Evolutionary conservation across 2,888 invertebrate genomes (phyloP), one percentile per base, ranked within the genome.

Genomic region (Chouioia cunea): DNA sequence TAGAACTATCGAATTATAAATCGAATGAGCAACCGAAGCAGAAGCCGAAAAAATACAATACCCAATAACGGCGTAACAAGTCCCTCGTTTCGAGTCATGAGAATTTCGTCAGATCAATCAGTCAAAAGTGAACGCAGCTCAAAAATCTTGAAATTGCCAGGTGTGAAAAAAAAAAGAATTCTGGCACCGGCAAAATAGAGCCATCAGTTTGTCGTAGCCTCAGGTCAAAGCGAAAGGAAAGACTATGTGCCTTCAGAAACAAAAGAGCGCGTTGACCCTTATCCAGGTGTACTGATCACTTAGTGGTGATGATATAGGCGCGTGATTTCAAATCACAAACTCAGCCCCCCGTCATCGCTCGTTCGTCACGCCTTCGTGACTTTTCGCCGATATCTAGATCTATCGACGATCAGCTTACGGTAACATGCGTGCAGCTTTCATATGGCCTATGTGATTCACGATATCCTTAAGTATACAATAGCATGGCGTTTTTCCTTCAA

Each of bases 41-140:
- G 36, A 36, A 36, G 36, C 12, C 10, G 12, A 10, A 36, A 36
- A 36, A 36, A 36, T 10, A 36, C 36, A 36, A 36, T 36, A 36
- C 15, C 15, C 22, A 27, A 46, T 27, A 36, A 60, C 60, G 54
- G 20, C 44, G 54, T 48, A 68, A 56, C 48, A 36, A 53, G 54
- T 53, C 23, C 65, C 20, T 60, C 56, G 50, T 53, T 48, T 20
- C 20, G 20, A 44, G 27, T 12, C 36, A 23, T 50, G 56, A 22
- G 20, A 64, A 58, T 64, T 57, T 69, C 69, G 36, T 53, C 57
- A 48, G 48, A 70, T 70, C 69, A 64, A 70, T 64, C 63, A 56
- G 43, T 69, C 69, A 64, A 64, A 53, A n/a, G 36, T 16, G 4
- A 10, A n/a, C 12, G 43, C 10, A 36, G 59, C 46, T 36, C 63